Evolutionary conservation across 2,888 invertebrate genomes (phyloP).

Genomic region (Vannuccia rotundouncinata): DNA sequence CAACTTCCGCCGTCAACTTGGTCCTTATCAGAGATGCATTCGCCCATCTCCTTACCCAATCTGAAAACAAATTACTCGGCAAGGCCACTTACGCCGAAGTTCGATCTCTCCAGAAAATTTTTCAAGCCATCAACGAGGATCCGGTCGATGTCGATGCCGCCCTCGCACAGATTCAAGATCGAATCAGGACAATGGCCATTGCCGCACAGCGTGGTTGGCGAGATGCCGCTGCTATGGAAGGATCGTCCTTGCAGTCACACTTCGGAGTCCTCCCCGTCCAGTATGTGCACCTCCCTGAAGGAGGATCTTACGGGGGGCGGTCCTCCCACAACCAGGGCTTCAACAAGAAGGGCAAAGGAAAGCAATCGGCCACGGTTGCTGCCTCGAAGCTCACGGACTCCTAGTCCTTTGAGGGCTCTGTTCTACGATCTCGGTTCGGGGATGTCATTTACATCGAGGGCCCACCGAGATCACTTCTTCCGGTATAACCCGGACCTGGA

Average conservation of each 20-base stretch:
- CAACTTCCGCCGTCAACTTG: background rate
- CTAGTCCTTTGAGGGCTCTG: too few relatives aligned
- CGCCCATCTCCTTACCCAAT: background rate
- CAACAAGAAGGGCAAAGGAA: background rate
- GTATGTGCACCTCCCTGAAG: background rate
- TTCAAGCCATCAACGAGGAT: background rate
- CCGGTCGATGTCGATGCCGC: background rate
- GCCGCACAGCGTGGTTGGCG: background rate
- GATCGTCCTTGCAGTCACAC: background rate
- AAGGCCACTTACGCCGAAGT: background rate
- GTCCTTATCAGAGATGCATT: background rate
- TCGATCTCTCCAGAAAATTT: background rate
- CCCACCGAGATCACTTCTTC: too few relatives aligned
- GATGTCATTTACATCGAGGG: background rate
- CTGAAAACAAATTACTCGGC: background rate
- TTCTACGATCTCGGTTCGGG: too few relatives aligned
- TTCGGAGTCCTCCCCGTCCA: background rate
- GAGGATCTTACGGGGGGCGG: background rate
- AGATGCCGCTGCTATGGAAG: background rate
- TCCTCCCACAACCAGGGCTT: background rate
- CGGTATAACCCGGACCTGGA: too few relatives aligned
- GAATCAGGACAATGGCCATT: background rate
- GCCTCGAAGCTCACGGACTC: too few relatives aligned
- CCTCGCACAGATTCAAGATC: background rate
- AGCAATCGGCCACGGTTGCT: background rate